Percentiles rank a stretch among this genome's conserved stretches.
phyloP scores from a whole-genome alignment of 2,797 vertebrate species.

The Mormyrus hasselquistii region DNA sequence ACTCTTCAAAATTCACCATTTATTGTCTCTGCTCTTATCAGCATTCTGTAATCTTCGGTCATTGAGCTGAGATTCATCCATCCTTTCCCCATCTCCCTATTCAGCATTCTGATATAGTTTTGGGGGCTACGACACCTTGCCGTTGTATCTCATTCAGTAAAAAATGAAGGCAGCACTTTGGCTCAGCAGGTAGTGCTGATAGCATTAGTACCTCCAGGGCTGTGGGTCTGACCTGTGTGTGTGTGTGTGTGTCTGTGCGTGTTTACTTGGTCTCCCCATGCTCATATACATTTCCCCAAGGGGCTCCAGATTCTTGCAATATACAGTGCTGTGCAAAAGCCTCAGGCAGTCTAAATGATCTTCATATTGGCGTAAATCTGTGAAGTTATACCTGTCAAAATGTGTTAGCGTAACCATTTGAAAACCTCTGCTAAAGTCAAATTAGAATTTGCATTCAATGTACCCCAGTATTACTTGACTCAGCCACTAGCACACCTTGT shows the following conservation, averaged over 20 bases:
- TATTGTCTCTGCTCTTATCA: background rate
- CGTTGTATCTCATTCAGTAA: background rate
- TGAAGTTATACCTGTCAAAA: background rate
- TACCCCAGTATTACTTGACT: background rate
- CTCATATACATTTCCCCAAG: background rate
- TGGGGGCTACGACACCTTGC: background rate
- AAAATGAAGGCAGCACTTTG: background rate
- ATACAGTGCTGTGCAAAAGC: background rate
- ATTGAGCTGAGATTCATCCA: background rate
- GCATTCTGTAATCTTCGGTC: background rate
- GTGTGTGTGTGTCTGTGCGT: background rate
- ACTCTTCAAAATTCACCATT: background rate
- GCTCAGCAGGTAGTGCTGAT: background rate
- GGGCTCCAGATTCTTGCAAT: background rate
- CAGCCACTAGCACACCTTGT: background rate
- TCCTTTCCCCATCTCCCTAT: background rate
- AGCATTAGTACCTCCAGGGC: background rate
- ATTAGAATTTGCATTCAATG: background rate
- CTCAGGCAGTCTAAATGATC: background rate
- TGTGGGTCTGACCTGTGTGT: background rate
- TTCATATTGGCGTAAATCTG: background rate
- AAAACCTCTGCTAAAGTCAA: background rate
- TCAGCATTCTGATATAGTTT: background rate
- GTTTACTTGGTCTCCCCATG: background rate
- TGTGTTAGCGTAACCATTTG: background rate